Conservation (phyloP, 2,113 vertebrate species). For the Proteles cristata region DNA sequence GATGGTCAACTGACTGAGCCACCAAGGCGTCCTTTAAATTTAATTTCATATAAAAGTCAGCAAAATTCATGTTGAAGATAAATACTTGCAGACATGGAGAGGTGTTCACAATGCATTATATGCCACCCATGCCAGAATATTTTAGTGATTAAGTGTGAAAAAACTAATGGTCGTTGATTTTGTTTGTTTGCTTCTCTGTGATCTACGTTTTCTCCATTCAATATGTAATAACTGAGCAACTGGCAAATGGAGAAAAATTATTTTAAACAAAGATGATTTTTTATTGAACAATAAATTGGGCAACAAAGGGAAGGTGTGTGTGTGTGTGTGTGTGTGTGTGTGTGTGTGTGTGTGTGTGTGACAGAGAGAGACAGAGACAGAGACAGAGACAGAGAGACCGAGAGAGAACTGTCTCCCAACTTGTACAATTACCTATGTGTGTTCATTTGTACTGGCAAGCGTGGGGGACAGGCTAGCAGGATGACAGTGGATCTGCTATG, state of each 20-base stretch:
- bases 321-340: neutral
- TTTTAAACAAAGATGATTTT: neutral
- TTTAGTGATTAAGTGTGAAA: fast-evolving
- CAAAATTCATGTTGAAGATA: neutral
- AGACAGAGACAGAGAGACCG: neutral
- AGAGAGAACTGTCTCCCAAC: neutral
- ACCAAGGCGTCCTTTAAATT: neutral
- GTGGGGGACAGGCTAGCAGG: neutral
- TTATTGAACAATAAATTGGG: neutral
- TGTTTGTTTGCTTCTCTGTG: neutral
- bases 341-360: neutral
- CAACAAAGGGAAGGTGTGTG: neutral
- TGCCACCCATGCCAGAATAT: fast-evolving
- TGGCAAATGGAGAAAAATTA: neutral
- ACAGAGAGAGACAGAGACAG: neutral
- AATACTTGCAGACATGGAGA: neutral
- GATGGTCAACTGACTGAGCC: neutral
- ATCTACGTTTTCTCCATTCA: neutral
- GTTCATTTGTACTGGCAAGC: neutral
- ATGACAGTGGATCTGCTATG: neutral
- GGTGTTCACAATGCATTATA: neutral
- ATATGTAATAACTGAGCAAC: neutral
- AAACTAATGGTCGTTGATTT: neutral
- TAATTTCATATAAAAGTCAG: neutral
- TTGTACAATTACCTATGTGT: neutral